Percentiles rank a stretch among this genome's conserved stretches.
These are phyloP conservation scores for Mimumesa dahlbomi DNA, from an alignment of 2,888 invertebrate species.

Conservation along the genomic window DNA sequence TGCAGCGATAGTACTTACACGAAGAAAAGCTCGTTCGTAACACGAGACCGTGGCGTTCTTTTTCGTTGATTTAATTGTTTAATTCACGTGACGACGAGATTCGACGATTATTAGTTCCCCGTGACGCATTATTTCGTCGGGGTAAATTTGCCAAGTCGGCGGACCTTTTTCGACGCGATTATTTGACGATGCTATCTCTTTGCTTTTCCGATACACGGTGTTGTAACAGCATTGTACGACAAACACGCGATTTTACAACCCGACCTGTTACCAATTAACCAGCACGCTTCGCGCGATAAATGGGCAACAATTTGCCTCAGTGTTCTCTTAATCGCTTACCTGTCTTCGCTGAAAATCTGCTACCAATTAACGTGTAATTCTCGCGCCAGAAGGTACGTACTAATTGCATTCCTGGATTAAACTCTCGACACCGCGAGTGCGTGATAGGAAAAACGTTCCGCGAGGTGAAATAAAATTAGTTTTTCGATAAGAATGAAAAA, in stretches of 20 bases:
- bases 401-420: background rate
- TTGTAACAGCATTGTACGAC: slow-evolving; percentile 42
- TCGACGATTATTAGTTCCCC: slow-evolving; percentile 17
- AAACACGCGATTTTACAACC: slow-evolving; percentile 56
- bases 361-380: background rate
- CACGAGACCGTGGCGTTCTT: too few relatives aligned
- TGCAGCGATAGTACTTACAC: too few relatives aligned
- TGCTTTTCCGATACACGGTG: slow-evolving; percentile 49
- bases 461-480: background rate
- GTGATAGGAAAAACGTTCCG: too few relatives aligned
- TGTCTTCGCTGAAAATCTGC: slow-evolving; percentile 21
- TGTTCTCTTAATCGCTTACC: slow-evolving; percentile 40
- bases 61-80: too few relatives aligned
- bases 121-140: slow-evolving; percentile 36
- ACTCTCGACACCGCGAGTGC: too few relatives aligned
- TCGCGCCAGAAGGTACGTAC: slow-evolving; percentile 30
- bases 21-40: too few relatives aligned
- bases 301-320: slow-evolving; percentile 38
- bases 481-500: slow-evolving; percentile 3
- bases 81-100: background rate
- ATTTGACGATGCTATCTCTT: slow-evolving; percentile 54
- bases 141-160: slow-evolving; percentile 57
- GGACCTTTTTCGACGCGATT: slow-evolving; percentile 52
- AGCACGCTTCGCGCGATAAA: slow-evolving; percentile 17
- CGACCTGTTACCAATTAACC: slow-evolving; percentile 27